These are phyloP conservation scores for Hetaerina americana DNA, from an alignment of 1,140 invertebrate species.

Conservation along the genomic window DNA sequence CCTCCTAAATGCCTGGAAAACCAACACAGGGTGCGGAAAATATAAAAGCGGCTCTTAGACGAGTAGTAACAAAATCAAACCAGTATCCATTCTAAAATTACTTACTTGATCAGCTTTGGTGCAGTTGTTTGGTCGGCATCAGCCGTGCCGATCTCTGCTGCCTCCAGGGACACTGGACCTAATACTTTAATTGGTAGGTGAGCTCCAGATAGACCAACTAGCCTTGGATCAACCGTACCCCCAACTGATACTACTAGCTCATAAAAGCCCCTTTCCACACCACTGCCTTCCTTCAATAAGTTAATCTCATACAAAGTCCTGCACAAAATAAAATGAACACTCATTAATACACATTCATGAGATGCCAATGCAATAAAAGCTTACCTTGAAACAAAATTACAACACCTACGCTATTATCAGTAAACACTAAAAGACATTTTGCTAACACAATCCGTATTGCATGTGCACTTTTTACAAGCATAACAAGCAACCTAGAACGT, in stretches of 20 bases:
- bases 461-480: too few relatives aligned
- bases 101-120: conserved; percentile 55
- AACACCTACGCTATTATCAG: too few relatives aligned
- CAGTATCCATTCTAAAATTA: too few relatives aligned
- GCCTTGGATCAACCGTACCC: conserved; percentile 34
- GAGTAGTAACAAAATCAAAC: neutral
- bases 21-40: conserved; percentile 2
- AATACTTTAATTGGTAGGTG: conserved; percentile 57
- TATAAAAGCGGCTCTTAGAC: too few relatives aligned
- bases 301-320: conserved; percentile 66
- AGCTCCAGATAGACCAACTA: conserved; percentile 40
- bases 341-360: neutral
- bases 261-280: conserved; percentile 72
- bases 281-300: conserved; percentile 49
- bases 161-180: conserved; percentile 53
- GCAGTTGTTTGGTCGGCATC: conserved; percentile 78
- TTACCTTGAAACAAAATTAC: neutral
- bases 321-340: conserved; percentile 22
- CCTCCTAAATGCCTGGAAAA: too few relatives aligned
- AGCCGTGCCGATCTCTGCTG: conserved; percentile 74
- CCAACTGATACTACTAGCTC: conserved; percentile 59
- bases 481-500: too few relatives aligned
- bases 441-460: too few relatives aligned
- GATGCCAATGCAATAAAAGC: neutral
- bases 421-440: too few relatives aligned